These are phyloP conservation scores for Zophobas morio DNA, from an alignment of 1,140 invertebrate genomes.

Conservation along the genomic window DNA sequence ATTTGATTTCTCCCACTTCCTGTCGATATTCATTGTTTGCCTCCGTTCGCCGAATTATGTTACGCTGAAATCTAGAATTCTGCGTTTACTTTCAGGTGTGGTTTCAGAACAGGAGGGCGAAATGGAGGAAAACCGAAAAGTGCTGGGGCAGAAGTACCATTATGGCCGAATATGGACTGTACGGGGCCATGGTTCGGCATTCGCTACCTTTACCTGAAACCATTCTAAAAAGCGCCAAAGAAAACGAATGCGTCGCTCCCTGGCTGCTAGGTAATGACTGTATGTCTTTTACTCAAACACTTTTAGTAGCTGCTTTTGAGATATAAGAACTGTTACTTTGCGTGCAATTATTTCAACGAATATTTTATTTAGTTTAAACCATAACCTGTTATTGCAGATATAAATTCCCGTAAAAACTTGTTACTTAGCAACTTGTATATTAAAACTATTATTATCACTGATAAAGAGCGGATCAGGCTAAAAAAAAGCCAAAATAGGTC, in stretches of 20 bases:
- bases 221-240: constrained; percentile 96
- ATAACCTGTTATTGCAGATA: no score
- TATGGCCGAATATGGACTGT: constrained; percentile 99
- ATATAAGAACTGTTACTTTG: background rate
- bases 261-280: constrained; percentile 93
- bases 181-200: constrained; percentile 99
- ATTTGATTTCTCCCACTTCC: constrained; percentile 35
- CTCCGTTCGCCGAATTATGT: constrained; percentile 32
- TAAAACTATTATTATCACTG: no score
- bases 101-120: constrained; percentile 98
- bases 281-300: constrained; percentile 58
- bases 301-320: constrained; percentile 15
- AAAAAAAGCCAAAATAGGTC: no score
- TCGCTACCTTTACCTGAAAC: constrained; percentile 97
- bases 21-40: constrained; percentile 33
- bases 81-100: constrained; percentile 84
- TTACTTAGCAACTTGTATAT: no score
- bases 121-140: constrained; percentile 99
- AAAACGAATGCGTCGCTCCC: constrained; percentile 94
- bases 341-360: no score
- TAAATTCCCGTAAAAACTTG: no score
- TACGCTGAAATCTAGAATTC: constrained; percentile 33
- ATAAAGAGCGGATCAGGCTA: no score
- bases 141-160: constrained; percentile 99
- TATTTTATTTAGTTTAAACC: no score